These are phyloP conservation scores for Ivindomyrus marchei DNA, from an alignment of 2,113 vertebrate genomes.

Conservation along the genomic window DNA sequence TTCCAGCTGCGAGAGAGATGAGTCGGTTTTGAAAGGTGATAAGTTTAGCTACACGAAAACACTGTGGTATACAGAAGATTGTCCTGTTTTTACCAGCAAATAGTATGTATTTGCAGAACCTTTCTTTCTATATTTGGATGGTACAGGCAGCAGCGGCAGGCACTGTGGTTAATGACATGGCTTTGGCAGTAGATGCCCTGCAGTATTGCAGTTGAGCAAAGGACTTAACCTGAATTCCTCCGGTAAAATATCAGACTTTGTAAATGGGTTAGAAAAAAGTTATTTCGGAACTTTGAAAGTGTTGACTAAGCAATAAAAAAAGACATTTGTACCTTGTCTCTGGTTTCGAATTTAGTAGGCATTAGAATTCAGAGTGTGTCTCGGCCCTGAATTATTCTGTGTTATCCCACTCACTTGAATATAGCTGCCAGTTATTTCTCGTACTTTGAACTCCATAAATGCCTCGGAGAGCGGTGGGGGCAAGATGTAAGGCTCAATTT, in stretches of 20 bases:
- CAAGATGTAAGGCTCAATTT: background rate
- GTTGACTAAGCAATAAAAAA: conserved; percentile 7
- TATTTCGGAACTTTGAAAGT: background rate
- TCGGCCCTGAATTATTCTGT: background rate
- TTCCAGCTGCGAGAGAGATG: background rate
- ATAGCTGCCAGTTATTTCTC: background rate
- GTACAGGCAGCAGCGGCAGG: background rate
- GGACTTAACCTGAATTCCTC: background rate
- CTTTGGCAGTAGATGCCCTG: background rate
- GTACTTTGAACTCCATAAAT: conserved; percentile 4
- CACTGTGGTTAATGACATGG: conserved; percentile 1
- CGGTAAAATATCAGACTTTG: background rate
- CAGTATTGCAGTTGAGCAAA: background rate
- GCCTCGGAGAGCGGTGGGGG: background rate
- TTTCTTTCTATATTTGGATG: background rate
- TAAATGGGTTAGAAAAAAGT: conserved; percentile 7
- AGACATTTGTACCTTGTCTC: background rate
- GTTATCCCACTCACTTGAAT: background rate
- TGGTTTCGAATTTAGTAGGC: background rate
- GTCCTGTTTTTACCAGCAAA: background rate
- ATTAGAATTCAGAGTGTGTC: background rate
- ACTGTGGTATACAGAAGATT: background rate
- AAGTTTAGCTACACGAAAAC: background rate
- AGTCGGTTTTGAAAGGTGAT: background rate
- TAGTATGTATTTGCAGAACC: background rate